Conservation (phyloP, 2,888 invertebrate species). For the Drosophila peninsularis region DNA sequence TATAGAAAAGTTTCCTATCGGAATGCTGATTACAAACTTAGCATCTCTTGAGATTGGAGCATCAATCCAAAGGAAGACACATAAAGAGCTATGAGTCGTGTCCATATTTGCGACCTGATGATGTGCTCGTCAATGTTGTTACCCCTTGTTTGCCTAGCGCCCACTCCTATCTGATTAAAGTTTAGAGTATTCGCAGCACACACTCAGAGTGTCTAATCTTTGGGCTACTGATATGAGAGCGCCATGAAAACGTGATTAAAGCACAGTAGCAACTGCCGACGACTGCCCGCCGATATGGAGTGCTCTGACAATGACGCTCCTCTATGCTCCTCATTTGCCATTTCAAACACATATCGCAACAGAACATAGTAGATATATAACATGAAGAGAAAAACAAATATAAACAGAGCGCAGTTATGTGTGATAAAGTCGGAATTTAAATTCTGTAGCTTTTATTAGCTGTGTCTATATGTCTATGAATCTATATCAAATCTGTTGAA, state of each 20-base stretch:
- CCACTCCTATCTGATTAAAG: conserved; percentile 6
- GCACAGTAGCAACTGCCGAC: not conserved
- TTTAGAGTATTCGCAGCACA: conserved; percentile 10
- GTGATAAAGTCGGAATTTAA: not conserved
- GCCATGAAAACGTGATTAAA: conserved; percentile 38
- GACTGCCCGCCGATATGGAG: not conserved
- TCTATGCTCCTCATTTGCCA: conserved; percentile 31
- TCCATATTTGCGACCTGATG: conserved; percentile 24
- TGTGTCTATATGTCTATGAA: not conserved
- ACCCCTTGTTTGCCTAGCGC: conserved; percentile 6
- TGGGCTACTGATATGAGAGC: conserved; percentile 30
- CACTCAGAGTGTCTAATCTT: conserved; percentile 20
- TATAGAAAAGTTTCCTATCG: too few species aligned
- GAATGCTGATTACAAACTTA: too few species aligned
- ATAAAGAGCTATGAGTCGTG: not conserved
- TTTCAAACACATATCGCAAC: conserved; percentile 40
- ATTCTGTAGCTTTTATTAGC: not conserved
- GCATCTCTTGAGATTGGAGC: not conserved
- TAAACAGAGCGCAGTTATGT: not conserved
- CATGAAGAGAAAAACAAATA: conserved; percentile 10
- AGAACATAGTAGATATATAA: conserved; percentile 29
- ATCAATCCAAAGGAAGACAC: not conserved
- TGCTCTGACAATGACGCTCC: conserved; percentile 40
- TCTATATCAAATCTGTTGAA: not conserved
- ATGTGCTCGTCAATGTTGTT: conserved; percentile 1